Evolutionary conservation across 2,888 invertebrate genomes (phyloP), one percentile per base, ranked within the genome.

Genomic region (Ellobium chinense): DNA sequence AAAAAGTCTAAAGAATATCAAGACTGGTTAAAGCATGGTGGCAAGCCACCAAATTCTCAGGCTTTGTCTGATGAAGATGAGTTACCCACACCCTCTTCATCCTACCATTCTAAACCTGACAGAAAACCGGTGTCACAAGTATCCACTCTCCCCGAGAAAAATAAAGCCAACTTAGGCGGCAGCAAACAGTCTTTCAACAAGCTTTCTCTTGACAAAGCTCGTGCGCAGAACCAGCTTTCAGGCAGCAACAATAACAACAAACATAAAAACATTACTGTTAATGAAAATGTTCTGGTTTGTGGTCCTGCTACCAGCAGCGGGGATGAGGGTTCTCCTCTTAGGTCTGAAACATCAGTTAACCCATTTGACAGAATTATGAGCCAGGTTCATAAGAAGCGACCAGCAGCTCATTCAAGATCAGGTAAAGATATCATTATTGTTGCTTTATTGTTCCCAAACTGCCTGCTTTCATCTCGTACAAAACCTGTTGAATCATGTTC

Each of bases 11-110:
- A 85, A 75, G 85, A 84, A 31, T 87, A 86, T 72, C 82, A 85
- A 62, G 80, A 86, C 37, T 86, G 86, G 86, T 73, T 82, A 29
- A 86, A 84, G 63, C 77, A 56, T 76, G 85, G 87, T 58, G 85
- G 81, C 9, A 74, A 85, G 58, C 74, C 34, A 18, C 72, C 77
- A 37, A 12, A 18, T 37, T 24, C 36, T n/a, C 34, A 56, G 36
- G 27, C 29, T 56, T 31, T 54, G 31, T 58, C 29, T 27, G 68
- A 68, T 78, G 77, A 78, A 58, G 68, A 56, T 37, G 56, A 65
- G 36, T 34, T 27, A 21, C 60, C 37, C 1, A 46, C 65, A 5
- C n/a, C 7, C 24, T 31, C 31, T 9, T 37, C 62, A 21, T 27
- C 65, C 27, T 1, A 70, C 21, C 46, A 70, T 31, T n/a, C 21